These are phyloP conservation scores for Epinephelus fuscoguttatus DNA, from an alignment of 2,113 vertebrate species.

Conservation along the genomic window DNA sequence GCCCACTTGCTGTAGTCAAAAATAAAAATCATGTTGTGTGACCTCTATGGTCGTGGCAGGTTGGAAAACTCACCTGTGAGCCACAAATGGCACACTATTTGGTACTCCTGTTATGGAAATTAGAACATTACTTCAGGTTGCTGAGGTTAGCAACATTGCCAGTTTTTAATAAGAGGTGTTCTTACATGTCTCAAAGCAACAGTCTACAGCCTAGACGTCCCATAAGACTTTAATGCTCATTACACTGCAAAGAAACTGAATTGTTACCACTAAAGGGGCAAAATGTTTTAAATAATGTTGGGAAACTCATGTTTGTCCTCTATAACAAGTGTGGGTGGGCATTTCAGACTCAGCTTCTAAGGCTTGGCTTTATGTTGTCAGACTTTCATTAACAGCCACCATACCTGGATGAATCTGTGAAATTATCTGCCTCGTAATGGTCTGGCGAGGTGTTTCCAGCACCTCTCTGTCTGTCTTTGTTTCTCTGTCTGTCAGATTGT, in stretches of 20 bases:
- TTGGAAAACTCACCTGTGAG: not conserved
- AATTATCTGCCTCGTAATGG: too few species aligned
- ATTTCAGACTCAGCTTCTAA: not conserved
- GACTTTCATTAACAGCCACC: too few species aligned
- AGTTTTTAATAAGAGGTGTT: not conserved
- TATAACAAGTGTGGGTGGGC: not conserved
- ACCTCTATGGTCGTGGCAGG: not conserved
- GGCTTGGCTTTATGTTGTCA: not conserved
- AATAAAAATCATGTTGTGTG: not conserved
- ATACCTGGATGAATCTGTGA: not conserved
- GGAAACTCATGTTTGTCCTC: not conserved
- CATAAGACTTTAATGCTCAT: not conserved
- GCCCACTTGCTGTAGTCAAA: constrained; percentile 6
- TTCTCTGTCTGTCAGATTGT: too few species aligned
- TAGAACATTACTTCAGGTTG: not conserved
- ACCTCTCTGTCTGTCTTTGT: too few species aligned
- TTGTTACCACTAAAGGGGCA: not conserved
- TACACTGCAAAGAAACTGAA: not conserved
- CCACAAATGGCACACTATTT: not conserved
- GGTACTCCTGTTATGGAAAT: not conserved
- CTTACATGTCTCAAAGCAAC: not conserved
- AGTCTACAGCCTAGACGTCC: not conserved
- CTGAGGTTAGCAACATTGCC: not conserved
- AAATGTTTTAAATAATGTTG: not conserved
- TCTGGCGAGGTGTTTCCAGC: too few species aligned